phyloP scores from a whole-genome alignment of 2,113 vertebrate genomes.

The Ceyx cyanopectus region DNA sequence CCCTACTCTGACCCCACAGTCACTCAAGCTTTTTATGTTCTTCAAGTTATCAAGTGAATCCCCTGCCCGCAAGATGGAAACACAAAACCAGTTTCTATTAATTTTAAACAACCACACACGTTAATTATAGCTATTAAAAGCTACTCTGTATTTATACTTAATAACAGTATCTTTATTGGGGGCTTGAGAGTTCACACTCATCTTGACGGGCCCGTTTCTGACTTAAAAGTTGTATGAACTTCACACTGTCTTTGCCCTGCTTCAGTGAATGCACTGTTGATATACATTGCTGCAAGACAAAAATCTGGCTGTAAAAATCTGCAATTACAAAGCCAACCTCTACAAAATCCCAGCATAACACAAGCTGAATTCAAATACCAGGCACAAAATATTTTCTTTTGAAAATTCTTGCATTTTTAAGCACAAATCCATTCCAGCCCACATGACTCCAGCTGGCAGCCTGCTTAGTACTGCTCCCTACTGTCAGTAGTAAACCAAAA shows the following conservation, averaged over 20 bases:
- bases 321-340: background rate
- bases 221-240: background rate
- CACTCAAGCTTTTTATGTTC: background rate
- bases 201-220: background rate
- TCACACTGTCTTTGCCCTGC: background rate
- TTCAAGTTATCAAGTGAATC: background rate
- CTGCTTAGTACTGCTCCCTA: conserved; percentile 67
- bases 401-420: conserved; percentile 25
- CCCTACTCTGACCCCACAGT: background rate
- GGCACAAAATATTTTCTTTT: conserved; percentile 18
- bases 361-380: conserved; percentile 2
- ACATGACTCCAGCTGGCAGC: conserved; percentile 31
- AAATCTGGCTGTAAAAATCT: background rate
- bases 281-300: background rate
- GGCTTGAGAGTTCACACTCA: conserved; percentile 33
- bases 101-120: conserved; percentile 11
- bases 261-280: background rate
- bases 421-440: background rate
- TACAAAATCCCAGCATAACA: background rate
- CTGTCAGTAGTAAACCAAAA: conserved; percentile 58
- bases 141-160: conserved; percentile 58
- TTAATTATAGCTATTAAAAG: conserved; percentile 62
- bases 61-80: background rate
- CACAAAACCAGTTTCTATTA: background rate
- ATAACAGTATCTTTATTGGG: conserved; percentile 45